Base-by-base conservation (phyloP, 2,113 vertebrate genomes). In the Pholis gunnellus region DNA sequence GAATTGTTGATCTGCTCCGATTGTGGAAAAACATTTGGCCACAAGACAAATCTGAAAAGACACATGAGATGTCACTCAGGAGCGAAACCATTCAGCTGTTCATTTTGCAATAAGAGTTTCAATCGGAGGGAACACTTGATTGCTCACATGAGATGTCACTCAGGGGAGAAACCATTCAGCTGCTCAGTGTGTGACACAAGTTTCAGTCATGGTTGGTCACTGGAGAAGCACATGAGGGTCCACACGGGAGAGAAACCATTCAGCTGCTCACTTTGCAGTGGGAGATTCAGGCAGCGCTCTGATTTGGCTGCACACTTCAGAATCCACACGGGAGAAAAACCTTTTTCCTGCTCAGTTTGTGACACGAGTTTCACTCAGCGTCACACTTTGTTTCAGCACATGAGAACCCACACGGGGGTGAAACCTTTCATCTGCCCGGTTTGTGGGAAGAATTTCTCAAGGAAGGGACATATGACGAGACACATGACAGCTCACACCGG, bases 361-460 rank as follows among this genome's bases (percentile, higher is more conserved):
- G 25, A 44, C 1, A 66, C 6, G 1, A 64, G 66, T 1, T 82
- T 82, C 36, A 71, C 40, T 0, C 67, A 71, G 56, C 46, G 44
- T 2, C 75, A 77, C 64, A 78, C 64, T 8, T 5, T 78, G 65
- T 54, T 48, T 18, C 75, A 78, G 29, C 75, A 46, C 14, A 46
- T 46, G 44, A 46, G 44, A 15, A 46, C 44, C 44, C 44, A 46
- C 14, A 68, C 75, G 0, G 52, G 52, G 2, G 1, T 18, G 13
- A 78, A 46, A 59, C 75, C 64, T 4, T 78, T 78, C 6, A 0
- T 3, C 1, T 78, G 75, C 22, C 50, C 77, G 0, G 6, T 75
- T 1, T 87, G 81, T 1, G 68, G 78, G 0, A 87, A 80, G n/a
- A 69, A 15, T 2, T 87, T 84, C 0, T 61, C 81, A 0, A 64